Conservation (phyloP, 64 coral and sea anemone species). For the Montipora foliosa region DNA sequence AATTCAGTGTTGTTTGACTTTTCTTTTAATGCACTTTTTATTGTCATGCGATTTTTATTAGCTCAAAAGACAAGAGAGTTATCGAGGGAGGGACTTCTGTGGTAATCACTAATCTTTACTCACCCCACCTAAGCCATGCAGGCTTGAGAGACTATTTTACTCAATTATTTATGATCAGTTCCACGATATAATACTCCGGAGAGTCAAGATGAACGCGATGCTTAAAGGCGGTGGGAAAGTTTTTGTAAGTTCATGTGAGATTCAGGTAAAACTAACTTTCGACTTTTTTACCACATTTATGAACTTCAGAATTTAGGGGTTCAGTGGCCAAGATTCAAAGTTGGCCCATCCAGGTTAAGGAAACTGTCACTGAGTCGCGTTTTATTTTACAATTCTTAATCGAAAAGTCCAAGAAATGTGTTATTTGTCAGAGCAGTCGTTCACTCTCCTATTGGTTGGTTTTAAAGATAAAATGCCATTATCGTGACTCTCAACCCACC, state of each 20-base stretch:
- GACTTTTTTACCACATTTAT: neutral
- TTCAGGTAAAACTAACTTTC: constrained; percentile 17
- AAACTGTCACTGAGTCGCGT: neutral
- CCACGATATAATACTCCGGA: too few relatives aligned
- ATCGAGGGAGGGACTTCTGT: too few relatives aligned
- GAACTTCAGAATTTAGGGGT: neutral
- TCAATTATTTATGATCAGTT: constrained; percentile 20
- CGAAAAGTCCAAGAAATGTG: neutral
- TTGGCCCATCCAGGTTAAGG: neutral
- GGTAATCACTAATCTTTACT: too few relatives aligned
- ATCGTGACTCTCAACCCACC: too few relatives aligned
- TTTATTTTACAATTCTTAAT: neutral
- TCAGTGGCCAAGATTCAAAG: neutral
- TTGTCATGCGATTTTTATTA: too few relatives aligned
- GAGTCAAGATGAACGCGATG: neutral
- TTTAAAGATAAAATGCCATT: neutral
- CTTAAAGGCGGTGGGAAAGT: neutral
- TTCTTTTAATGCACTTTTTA: too few relatives aligned
- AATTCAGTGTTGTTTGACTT: too few relatives aligned
- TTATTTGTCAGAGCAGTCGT: neutral
- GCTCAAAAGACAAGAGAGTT: too few relatives aligned
- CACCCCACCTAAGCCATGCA: neutral
- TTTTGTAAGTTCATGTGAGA: constrained; percentile 2
- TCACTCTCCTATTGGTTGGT: neutral
- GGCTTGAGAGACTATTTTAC: neutral